Base-by-base conservation (phyloP, 2,888 invertebrate species). In the Himalopsyche kuldschensis region DNA sequence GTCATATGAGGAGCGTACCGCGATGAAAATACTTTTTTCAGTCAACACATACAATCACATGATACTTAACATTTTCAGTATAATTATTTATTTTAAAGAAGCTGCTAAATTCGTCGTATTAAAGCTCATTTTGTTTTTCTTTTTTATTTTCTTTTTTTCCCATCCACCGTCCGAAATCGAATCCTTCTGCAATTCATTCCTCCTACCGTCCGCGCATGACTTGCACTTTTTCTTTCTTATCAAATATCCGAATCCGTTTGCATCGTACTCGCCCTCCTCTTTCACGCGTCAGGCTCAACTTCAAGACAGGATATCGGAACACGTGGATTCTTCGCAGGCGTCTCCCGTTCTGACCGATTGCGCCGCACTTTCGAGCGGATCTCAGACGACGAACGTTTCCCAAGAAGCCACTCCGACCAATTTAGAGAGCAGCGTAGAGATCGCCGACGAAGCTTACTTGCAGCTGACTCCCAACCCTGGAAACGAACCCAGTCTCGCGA, bases 311-410 rank as follows among this genome's bases (percentile, higher is more conserved):
- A 84, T 84, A 35, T 32, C 84, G 41, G 86, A 86, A 81, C 78
- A 82, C 63, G 78, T 78, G 10, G 84, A 84, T 30, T 76, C 80
- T 15, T 76, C 76, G n/a, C 79, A 78, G 31, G 41, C 84, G 3
- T 75, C 81, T n/a, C 75, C 84, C 47, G 32, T 15, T 81, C 69
- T 46, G n/a, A 15, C n/a, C 75, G 46, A 48, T 55, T 32, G 35
- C 47, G 63, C 77, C 24, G 75, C 55, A 15, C 10, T 27, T 15
- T 31, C 83, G 10, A 76, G 77, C 63, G 78, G 35, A n/a, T 63
- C 80, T 63, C 84, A 77, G 69, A 83, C 76, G 31, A 31, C 75
- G 47, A 77, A 75, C 24, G 78, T 48, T 89, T 89, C 89, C 89
- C 80, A 47, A 78, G 81, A 84, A 75, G 48, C 77, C 41, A 79